Conservation (phyloP, 2,888 invertebrate species). For the Gerris lacustris region DNA sequence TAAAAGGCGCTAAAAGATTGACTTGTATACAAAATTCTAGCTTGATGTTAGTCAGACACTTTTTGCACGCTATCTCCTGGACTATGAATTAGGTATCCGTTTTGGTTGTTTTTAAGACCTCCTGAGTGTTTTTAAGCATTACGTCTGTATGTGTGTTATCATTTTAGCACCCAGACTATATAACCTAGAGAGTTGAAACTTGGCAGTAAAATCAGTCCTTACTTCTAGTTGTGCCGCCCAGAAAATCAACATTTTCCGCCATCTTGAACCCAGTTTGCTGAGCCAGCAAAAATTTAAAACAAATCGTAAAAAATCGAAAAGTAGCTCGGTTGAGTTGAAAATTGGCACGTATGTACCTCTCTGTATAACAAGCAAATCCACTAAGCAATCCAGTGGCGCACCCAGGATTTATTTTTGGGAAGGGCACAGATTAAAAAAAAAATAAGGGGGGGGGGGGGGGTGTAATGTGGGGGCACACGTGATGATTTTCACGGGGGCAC, state of each 20-base stretch:
- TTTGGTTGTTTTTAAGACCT: background rate
- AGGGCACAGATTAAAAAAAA: too few species aligned
- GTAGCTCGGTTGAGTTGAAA: background rate
- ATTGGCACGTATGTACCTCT: background rate
- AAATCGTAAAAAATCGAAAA: background rate
- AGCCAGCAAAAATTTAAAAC: too few species aligned
- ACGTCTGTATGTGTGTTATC: background rate
- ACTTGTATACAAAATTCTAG: too few species aligned
- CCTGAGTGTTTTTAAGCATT: background rate
- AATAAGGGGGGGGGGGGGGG: background rate
- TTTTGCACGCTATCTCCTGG: too few species aligned
- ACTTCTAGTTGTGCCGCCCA: background rate
- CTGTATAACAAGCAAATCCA: background rate
- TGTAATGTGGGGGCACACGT: too few species aligned
- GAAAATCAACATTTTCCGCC: background rate
- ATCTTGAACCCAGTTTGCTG: too few species aligned
- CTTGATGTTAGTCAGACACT: too few species aligned
- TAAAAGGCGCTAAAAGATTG: too few species aligned
- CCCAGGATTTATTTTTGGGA: background rate
- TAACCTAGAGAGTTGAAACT: background rate
- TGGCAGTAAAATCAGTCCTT: background rate
- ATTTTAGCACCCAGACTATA: background rate
- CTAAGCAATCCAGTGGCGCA: background rate
- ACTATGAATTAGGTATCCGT: too few species aligned
- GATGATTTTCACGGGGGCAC: too few species aligned